phyloP scores from a whole-genome alignment of 2,113 vertebrate species.

The Tragelaphus scriptus region DNA sequence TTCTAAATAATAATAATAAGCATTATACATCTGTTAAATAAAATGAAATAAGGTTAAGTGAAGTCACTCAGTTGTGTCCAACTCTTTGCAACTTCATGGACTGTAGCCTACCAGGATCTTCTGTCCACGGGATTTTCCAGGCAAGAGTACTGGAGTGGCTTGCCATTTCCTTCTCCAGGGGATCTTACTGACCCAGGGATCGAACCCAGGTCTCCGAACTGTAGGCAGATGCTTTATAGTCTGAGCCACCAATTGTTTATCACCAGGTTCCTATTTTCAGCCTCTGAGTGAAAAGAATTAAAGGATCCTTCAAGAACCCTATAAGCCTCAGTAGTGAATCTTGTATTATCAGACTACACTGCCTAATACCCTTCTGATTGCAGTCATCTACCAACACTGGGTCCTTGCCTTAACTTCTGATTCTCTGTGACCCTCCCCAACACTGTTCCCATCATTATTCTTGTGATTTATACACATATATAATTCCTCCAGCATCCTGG shows the following conservation, averaged over 20 bases:
- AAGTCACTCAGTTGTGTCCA: neutral
- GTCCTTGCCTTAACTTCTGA: too few relatives aligned
- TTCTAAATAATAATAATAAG: neutral
- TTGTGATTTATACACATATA: too few relatives aligned
- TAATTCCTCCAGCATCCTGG: neutral
- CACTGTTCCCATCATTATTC: neutral
- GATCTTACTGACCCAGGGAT: neutral
- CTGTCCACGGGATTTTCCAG: fast-evolving
- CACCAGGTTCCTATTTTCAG: neutral
- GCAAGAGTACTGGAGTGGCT: neutral
- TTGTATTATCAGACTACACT: neutral
- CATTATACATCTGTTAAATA: neutral
- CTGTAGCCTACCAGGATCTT: neutral
- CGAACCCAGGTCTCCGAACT: neutral
- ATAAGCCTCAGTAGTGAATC: neutral
- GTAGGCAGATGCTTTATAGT: neutral
- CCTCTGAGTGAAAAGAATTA: neutral
- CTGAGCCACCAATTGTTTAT: neutral
- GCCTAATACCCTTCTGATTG: neutral
- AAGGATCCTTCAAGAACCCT: neutral
- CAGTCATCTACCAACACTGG: fast-evolving
- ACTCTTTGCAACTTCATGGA: neutral
- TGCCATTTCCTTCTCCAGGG: neutral
- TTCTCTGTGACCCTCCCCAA: too few relatives aligned
- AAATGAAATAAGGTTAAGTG: neutral